Conservation (phyloP, 2,113 vertebrate genomes). For the Anhinga anhinga region DNA sequence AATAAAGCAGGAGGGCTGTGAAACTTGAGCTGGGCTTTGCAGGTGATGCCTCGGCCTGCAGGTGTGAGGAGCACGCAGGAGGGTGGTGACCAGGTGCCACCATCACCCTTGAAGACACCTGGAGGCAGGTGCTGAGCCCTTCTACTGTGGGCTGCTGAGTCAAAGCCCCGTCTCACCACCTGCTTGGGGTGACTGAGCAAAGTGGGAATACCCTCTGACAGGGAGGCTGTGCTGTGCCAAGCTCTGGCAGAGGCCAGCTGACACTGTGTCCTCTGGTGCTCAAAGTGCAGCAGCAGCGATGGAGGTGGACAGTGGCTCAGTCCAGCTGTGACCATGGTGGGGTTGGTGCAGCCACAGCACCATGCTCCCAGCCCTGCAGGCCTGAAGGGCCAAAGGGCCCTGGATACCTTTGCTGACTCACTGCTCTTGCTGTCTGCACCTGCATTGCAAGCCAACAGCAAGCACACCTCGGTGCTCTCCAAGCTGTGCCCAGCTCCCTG, state of each 20-base stretch:
- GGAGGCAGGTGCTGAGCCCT: neutral
- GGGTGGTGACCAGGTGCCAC: neutral
- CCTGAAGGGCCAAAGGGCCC: neutral
- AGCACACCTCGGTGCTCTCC: neutral
- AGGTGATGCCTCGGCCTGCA: neutral
- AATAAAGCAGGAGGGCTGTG: neutral
- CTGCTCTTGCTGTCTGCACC: neutral
- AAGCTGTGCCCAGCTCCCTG: neutral
- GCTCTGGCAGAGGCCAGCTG: neutral
- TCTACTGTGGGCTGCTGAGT: neutral
- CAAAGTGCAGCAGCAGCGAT: neutral
- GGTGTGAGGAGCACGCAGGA: rapidly evolving
- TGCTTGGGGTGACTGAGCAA: rapidly evolving
- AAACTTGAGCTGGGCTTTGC: neutral
- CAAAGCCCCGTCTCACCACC: neutral
- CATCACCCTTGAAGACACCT: neutral
- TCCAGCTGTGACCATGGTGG: neutral
- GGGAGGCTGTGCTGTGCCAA: rapidly evolving
- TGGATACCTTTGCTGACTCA: neutral
- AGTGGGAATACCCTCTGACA: neutral
- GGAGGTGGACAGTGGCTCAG: neutral
- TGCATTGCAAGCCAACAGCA: neutral
- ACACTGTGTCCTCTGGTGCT: neutral
- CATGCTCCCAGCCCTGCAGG: no score
- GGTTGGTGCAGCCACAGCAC: neutral